Conservation (phyloP, 2,797 vertebrate genomes). For the Poeciliopsis infans region DNA sequence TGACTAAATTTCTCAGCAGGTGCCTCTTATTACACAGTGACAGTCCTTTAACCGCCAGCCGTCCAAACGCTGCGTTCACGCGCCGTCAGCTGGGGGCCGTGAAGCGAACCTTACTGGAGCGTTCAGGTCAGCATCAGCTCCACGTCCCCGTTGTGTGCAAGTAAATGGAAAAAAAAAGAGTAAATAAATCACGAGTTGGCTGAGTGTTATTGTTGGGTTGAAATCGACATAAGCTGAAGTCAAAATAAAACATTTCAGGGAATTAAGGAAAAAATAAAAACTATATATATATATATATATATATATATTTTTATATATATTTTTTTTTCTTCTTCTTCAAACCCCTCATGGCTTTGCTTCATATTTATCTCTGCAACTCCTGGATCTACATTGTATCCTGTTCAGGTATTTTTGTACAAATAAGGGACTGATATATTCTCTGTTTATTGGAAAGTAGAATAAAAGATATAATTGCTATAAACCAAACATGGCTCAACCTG, state of each 20-base stretch:
- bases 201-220: conserved; percentile 72
- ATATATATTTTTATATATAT: no score
- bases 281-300: not conserved
- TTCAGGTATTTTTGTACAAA: conserved; percentile 99
- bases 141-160: conserved; percentile 66
- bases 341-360: conserved; percentile 87
- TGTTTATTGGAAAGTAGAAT: conserved; percentile 99
- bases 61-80: conserved; percentile 40
- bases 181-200: conserved; percentile 37
- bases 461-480: conserved; percentile 94
- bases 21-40: conserved; percentile 82
- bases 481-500: conserved; percentile 58
- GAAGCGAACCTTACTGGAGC: not conserved
- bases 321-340: conserved; percentile 51
- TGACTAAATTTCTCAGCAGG: conserved; percentile 78
- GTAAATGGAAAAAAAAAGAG: no score
- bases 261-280: conserved; percentile 47
- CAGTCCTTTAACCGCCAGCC: conserved; percentile 45
- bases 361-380: conserved; percentile 89
- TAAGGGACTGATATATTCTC: conserved; percentile 96
- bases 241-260: conserved; percentile 82
- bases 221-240: conserved; percentile 81
- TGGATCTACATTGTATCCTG: conserved; percentile 94
- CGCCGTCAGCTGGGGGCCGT: not conserved
- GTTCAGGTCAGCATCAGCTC: conserved; percentile 32